phyloP scores from a whole-genome alignment of 2,113 vertebrate species.

The Echinops telfairi region DNA sequence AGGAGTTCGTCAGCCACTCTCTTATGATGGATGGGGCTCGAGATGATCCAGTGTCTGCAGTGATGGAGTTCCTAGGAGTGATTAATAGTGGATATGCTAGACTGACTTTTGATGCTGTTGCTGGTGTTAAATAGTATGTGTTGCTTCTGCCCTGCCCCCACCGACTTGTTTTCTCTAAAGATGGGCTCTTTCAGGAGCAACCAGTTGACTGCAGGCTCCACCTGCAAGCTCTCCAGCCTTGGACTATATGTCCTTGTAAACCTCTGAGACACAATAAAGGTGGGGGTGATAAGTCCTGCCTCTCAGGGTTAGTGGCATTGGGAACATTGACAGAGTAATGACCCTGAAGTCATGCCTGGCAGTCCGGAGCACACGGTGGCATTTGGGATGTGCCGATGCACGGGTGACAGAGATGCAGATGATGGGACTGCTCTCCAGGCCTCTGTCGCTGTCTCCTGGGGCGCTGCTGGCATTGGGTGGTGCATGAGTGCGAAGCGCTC shows the following conservation, averaged over 20 bases:
- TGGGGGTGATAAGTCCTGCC: not conserved
- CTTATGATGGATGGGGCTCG: conserved; percentile 5
- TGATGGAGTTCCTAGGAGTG: conserved; percentile 37
- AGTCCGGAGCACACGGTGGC: not conserved
- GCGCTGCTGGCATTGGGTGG: not conserved
- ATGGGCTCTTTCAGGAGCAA: not conserved
- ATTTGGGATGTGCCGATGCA: not conserved
- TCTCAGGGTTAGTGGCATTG: not conserved
- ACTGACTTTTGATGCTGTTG: conserved; percentile 63
- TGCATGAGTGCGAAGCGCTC: not conserved
- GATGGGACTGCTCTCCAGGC: not conserved
- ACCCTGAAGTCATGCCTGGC: not conserved
- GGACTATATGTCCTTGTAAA: not conserved
- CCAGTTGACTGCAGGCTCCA: not conserved
- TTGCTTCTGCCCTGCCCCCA: conserved; percentile 26
- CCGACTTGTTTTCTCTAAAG: conserved; percentile 61
- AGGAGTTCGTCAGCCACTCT: not conserved
- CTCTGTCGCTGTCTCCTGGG: not conserved
- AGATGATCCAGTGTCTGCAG: conserved; percentile 12
- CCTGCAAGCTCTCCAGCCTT: conserved; percentile 16
- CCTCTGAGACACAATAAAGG: conserved; percentile 4
- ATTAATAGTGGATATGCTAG: conserved; percentile 65
- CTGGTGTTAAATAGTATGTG: conserved; percentile 62
- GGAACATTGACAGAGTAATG: not conserved
- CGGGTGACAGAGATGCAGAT: not conserved